These are phyloP conservation scores for Drosophila nr. fundita DNA, from an alignment of 2,888 invertebrate species.

Conservation along the genomic window DNA sequence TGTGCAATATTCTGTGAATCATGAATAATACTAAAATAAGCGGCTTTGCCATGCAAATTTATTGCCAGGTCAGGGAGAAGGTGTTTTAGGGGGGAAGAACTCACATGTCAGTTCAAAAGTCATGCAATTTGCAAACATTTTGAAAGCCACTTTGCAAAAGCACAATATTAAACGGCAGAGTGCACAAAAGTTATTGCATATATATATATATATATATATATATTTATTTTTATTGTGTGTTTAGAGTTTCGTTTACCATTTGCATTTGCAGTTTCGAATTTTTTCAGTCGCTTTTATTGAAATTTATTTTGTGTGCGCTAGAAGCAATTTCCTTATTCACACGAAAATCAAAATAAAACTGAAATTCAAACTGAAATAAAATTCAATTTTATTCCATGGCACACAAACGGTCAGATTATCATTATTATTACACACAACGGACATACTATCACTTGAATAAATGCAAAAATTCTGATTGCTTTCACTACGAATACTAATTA, in stretches of 20 bases:
- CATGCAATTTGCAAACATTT: conserved; percentile 67
- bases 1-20: conserved; percentile 33
- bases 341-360: conserved; percentile 51
- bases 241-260: conserved; percentile 25
- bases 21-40: conserved; percentile 59
- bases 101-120: conserved; percentile 52
- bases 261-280: conserved; percentile 41
- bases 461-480: conserved; percentile 34
- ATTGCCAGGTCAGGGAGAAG: conserved; percentile 15
- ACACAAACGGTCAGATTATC: conserved; percentile 32
- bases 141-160: conserved; percentile 57
- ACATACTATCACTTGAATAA: not conserved
- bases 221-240: conserved; percentile 27
- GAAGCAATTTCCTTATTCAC: conserved; percentile 43
- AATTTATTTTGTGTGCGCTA: conserved; percentile 53
- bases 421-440: conserved; percentile 8
- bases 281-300: conserved; percentile 44
- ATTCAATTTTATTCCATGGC: conserved; percentile 52
- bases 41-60: conserved; percentile 71
- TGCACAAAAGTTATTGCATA: conserved; percentile 61
- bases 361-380: conserved; percentile 43
- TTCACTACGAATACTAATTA: conserved; percentile 63
- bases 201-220: conserved; percentile 1
- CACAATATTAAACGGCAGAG: conserved; percentile 51
- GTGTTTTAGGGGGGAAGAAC: not conserved